Conservation (phyloP, 2,113 vertebrate species). For the Mesocricetus auratus region DNA sequence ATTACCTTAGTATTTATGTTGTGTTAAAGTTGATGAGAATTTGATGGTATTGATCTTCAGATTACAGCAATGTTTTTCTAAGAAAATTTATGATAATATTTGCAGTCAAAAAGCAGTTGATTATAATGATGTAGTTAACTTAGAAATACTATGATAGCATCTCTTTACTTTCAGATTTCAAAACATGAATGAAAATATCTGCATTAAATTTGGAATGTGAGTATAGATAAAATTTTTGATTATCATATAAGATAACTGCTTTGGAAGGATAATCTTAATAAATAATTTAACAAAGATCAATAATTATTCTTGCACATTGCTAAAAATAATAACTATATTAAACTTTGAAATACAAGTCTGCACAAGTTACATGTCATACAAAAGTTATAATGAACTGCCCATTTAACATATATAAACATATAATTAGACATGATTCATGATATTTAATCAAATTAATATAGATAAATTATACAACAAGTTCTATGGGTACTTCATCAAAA, state of each 20-base stretch:
- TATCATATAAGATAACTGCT: background rate
- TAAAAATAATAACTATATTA: background rate
- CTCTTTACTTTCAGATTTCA: background rate
- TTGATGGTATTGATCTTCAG: background rate
- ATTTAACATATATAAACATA: background rate
- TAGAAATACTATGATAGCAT: background rate
- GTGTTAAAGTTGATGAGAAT: background rate
- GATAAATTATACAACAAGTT: background rate
- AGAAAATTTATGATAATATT: background rate
- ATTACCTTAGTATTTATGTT: background rate
- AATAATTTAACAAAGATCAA: background rate
- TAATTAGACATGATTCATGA: background rate
- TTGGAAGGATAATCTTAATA: background rate
- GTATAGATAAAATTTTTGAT: background rate
- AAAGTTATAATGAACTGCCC: background rate
- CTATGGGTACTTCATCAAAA: background rate
- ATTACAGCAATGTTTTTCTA: background rate
- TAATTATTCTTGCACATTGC: background rate
- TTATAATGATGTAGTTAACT: background rate
- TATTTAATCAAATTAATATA: background rate
- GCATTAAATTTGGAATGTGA: background rate
- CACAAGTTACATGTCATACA: conserved; percentile 1
- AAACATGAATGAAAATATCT: background rate
- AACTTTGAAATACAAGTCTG: background rate
- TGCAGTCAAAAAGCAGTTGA: background rate